phyloP scores from a whole-genome alignment of 2,797 vertebrate genomes.

The Siniperca obscura region DNA sequence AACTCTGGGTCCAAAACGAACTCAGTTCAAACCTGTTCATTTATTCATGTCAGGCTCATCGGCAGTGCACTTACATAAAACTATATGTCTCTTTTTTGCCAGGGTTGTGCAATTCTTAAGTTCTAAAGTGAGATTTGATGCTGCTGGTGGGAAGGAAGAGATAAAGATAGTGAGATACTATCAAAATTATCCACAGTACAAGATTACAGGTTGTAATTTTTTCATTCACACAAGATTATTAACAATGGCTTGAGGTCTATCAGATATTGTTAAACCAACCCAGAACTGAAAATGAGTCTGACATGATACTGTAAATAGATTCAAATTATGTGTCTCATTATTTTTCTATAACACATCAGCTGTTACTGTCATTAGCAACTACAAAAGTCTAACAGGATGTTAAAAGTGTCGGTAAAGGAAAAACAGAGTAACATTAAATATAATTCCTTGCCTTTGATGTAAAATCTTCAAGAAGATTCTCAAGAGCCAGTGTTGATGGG shows the following conservation, averaged over 20 bases:
- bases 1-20: constrained; percentile 66
- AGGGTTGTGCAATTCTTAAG: constrained; percentile 9
- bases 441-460: constrained; percentile 36
- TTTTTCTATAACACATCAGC: constrained; percentile 41
- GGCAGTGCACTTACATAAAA: constrained; percentile 47
- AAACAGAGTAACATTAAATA: constrained; percentile 23
- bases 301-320: constrained; percentile 47
- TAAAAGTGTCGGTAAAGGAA: constrained; percentile 27
- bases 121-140: neutral
- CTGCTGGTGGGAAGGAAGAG: neutral
- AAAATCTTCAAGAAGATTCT: constrained; percentile 35
- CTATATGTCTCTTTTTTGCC: constrained; percentile 37
- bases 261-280: constrained; percentile 58
- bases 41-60: constrained; percentile 76
- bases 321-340: constrained; percentile 52
- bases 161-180: constrained; percentile 40
- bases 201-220: constrained; percentile 51
- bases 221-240: constrained; percentile 46
- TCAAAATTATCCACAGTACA: constrained; percentile 52
- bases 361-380: constrained; percentile 46
- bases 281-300: constrained; percentile 45
- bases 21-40: constrained; percentile 71
- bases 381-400: constrained; percentile 33
- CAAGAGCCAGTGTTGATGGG: constrained; percentile 12
- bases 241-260: constrained; percentile 56